Conservation (phyloP, 2,113 vertebrate species). For the Copsychus sechellarum region DNA sequence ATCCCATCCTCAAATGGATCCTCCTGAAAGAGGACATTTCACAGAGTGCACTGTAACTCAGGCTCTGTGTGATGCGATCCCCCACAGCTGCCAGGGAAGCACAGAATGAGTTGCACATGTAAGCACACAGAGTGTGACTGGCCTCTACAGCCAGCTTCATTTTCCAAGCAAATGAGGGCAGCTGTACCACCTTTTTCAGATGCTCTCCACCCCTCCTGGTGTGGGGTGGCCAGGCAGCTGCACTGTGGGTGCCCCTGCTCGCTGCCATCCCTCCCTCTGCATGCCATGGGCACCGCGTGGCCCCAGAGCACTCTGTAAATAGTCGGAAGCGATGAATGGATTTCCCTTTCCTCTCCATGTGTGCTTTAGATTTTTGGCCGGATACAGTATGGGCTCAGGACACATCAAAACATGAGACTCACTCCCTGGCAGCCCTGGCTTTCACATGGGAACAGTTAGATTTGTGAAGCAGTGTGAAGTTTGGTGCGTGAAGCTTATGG, state of each 20-base stretch:
- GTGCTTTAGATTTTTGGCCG: constrained; percentile 64
- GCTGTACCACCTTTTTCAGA: background rate
- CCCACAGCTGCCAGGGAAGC: background rate
- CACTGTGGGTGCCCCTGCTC: background rate
- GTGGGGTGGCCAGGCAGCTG: rapidly evolving
- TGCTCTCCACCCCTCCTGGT: background rate
- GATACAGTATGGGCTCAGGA: constrained; percentile 12
- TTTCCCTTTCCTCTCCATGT: constrained; percentile 68
- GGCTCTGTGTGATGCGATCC: rapidly evolving
- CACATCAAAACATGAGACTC: constrained; percentile 49
- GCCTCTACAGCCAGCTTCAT: background rate
- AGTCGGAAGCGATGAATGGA: constrained; percentile 66
- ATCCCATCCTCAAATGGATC: background rate
- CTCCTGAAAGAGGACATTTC: background rate
- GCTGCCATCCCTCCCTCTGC: background rate
- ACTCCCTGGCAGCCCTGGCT: background rate
- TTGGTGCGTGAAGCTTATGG: background rate
- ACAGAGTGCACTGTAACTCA: background rate
- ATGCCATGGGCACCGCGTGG: background rate
- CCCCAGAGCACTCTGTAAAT: constrained; percentile 31
- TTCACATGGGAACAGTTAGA: constrained; percentile 3
- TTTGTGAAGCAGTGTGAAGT: background rate
- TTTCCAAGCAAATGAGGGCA: background rate
- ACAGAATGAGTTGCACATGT: rapidly evolving
- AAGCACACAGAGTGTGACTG: background rate